Base-by-base conservation (phyloP, 2,797 vertebrate species). In the Cichlasoma orientale region DNA sequence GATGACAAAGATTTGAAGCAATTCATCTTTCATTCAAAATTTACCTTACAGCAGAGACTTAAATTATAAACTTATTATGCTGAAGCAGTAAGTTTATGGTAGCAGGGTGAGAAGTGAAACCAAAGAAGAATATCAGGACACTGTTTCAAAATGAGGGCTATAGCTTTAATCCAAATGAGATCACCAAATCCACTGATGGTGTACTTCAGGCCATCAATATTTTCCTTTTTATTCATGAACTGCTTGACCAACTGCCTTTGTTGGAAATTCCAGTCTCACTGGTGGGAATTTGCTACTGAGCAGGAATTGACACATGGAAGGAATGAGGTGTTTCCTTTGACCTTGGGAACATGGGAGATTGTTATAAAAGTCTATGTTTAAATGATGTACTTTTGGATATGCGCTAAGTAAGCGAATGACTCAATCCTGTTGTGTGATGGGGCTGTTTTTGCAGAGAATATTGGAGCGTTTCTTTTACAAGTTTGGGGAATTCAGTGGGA, bases 271-370 rank as follows among this genome's bases (percentile, higher is more conserved):
- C 84, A 86, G 70, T 59, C 75, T 75, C 14, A 59, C 82, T 75
- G 44, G 14, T 83, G 87, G 84, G 90, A 89, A 82, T 86, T 38
- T 80, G 79, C 75, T 77, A 50, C 83, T 74, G 36, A 69, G 72
- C 83, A 93, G 93, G 94, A 95, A 91, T 88, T 90, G 90, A 93
- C 89, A 90, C 77, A 74, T 84, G 82, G 86, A 91, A 83, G 79
- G 72, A 68, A 69, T 88, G 85, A 90, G 55, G 82, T 89, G 85
- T 92, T 92, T 92, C 90, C 91, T 90, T 88, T 92, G 77, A 84
- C 78, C 58, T 77, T 44, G 75, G 82, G 71, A 89, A 77, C 86
- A 79, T 0, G 4, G 57, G 50, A 84, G 55, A 59, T 54, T 78
- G 69, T 85, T 69, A 76, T 85, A 78, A 89, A 87, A 73, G 63